Percentiles rank a stretch among this genome's conserved stretches.
Conservation (phyloP, 2,888 invertebrate genomes). For the Parnassius smintheus region DNA sequence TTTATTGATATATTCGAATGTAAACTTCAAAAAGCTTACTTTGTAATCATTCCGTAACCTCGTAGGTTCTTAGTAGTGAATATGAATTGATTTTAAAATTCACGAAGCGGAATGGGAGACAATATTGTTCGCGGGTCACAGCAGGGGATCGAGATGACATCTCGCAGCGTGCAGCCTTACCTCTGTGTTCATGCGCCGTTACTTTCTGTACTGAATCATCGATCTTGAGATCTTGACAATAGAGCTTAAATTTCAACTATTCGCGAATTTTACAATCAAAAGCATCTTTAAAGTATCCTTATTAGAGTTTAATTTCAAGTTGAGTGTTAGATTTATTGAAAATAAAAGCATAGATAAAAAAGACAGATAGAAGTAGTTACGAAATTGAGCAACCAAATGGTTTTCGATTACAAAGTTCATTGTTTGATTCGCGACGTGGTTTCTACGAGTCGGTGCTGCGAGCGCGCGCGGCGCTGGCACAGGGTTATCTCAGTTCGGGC, state of each 20-base stretch:
- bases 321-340: slow-evolving; percentile 59
- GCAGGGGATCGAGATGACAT: slow-evolving; percentile 77
- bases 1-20: no score
- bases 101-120: slow-evolving; percentile 72
- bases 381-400: slow-evolving; percentile 74
- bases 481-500: slow-evolving; percentile 57
- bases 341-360: slow-evolving; percentile 74
- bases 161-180: slow-evolving; percentile 75
- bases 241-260: slow-evolving; percentile 42
- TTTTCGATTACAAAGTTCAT: slow-evolving; percentile 69
- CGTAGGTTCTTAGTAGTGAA: slow-evolving; percentile 54
- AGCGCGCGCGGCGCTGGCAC: slow-evolving; percentile 44
- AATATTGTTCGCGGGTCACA: slow-evolving; percentile 77
- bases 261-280: slow-evolving; percentile 26
- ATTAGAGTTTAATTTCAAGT: slow-evolving; percentile 57
- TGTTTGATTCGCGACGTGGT: slow-evolving; percentile 66
- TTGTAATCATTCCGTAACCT: slow-evolving; percentile 42
- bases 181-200: slow-evolving; percentile 51
- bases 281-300: slow-evolving; percentile 40
- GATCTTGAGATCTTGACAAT: slow-evolving; percentile 37
- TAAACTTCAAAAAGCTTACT: no score
- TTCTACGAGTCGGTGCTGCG: slow-evolving; percentile 32
- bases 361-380: slow-evolving; percentile 65
- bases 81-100: slow-evolving; percentile 77
- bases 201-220: slow-evolving; percentile 31